These are phyloP conservation scores for Zaprionus tsacasi DNA, from an alignment of 1,140 invertebrate genomes.

Conservation along the genomic window DNA sequence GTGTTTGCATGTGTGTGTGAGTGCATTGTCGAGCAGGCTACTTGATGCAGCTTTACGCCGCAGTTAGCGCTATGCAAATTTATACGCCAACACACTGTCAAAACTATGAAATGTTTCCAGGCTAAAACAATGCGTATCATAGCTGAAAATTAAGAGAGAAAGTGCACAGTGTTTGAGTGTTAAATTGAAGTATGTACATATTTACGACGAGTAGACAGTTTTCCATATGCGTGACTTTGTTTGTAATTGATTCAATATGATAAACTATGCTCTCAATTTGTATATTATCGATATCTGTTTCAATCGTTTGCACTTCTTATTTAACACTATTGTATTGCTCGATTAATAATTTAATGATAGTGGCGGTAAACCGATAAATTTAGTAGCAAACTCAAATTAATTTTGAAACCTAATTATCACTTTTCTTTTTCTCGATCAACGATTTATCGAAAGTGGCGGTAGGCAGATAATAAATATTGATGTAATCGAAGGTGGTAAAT, in stretches of 20 bases:
- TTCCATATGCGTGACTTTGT: too few species aligned
- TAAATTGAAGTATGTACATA: neutral
- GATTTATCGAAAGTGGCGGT: neutral
- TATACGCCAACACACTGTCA: neutral
- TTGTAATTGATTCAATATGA: too few species aligned
- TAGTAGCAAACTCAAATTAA: too few species aligned
- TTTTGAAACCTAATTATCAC: neutral
- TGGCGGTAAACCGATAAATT: too few species aligned
- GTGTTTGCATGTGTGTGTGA: neutral
- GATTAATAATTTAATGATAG: neutral
- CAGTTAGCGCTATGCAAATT: neutral
- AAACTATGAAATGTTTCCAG: neutral
- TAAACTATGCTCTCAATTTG: neutral
- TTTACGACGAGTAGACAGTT: too few species aligned
- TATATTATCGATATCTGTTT: neutral
- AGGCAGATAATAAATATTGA: neutral
- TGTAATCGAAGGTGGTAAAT: neutral
- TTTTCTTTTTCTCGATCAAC: neutral
- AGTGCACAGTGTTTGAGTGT: neutral
- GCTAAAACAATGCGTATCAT: neutral
- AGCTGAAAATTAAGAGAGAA: neutral
- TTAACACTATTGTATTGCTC: neutral
- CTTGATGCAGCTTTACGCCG: neutral
- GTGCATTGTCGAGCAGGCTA: conserved; percentile 1
- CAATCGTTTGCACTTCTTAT: neutral